Evolutionary conservation across 1,140 invertebrate species (phyloP).

Genomic region (Arion vulgaris): DNA sequence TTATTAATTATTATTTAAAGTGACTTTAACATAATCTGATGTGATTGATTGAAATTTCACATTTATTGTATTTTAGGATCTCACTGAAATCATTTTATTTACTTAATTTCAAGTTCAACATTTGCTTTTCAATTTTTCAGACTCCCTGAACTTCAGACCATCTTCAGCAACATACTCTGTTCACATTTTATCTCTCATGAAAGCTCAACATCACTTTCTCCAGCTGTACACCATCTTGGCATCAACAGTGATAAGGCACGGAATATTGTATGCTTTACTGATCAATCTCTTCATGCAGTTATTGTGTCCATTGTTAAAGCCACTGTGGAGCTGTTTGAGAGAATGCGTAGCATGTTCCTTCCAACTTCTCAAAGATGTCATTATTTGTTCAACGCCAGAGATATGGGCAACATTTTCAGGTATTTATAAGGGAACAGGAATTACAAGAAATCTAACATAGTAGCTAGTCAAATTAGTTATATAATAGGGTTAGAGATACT

Average conservation of each 20-base stretch:
- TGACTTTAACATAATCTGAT: too few relatives aligned
- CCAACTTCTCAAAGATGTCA: conserved; percentile 69
- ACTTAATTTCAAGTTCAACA: too few relatives aligned
- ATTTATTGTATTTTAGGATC: too few relatives aligned
- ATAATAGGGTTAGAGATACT: too few relatives aligned
- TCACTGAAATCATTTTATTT: too few relatives aligned
- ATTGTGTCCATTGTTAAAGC: conserved; percentile 61
- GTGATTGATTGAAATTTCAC: too few relatives aligned
- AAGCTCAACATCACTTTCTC: conserved; percentile 37
- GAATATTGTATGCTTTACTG: background rate
- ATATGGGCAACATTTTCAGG: conserved; percentile 70
- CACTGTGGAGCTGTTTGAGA: conserved; percentile 67
- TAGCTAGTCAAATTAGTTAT: too few relatives aligned
- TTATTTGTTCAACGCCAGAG: conserved; percentile 70
- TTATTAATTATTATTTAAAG: too few relatives aligned
- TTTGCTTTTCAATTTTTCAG: conserved; percentile 49
- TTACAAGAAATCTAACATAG: too few relatives aligned
- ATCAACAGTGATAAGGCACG: conserved; percentile 63
- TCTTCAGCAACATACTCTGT: conserved; percentile 65
- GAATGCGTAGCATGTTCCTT: conserved; percentile 68
- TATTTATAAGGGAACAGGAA: too few relatives aligned
- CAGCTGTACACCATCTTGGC: conserved; percentile 53
- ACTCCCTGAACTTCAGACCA: conserved; percentile 62
- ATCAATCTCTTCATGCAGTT: conserved; percentile 36
- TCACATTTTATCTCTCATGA: conserved; percentile 68